Conservation (phyloP, 2,888 invertebrate genomes). For the Drosophila sordidula region DNA sequence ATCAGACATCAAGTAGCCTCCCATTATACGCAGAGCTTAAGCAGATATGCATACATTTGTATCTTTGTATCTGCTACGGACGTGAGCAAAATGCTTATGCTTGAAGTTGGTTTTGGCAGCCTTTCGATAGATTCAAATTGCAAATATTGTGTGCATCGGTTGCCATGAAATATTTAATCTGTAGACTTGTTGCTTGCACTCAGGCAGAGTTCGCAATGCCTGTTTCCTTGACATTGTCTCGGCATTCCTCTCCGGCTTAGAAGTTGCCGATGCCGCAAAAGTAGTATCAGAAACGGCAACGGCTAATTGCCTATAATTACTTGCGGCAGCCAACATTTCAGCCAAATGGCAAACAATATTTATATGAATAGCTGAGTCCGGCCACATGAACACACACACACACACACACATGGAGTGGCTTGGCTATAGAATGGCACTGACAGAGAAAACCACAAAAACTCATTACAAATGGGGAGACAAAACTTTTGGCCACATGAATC, state of each 20-base stretch:
- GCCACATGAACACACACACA: slow-evolving; percentile 6
- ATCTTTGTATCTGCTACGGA: slow-evolving; percentile 34
- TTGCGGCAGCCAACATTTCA: slow-evolving; percentile 41
- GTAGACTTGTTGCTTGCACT: background rate
- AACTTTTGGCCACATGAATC: slow-evolving; percentile 69
- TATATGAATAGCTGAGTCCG: slow-evolving; percentile 42
- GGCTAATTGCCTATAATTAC: slow-evolving; percentile 72
- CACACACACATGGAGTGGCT: slow-evolving; percentile 11
- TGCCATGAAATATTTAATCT: slow-evolving; percentile 29
- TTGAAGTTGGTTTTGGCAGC: slow-evolving; percentile 19
- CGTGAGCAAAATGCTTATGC: slow-evolving; percentile 65
- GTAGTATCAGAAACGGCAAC: slow-evolving; percentile 29
- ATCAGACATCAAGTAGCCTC: background rate
- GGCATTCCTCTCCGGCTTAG: slow-evolving; percentile 50
- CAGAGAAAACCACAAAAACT: slow-evolving; percentile 68
- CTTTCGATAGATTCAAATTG: slow-evolving; percentile 28
- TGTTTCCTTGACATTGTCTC: slow-evolving; percentile 55
- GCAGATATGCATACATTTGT: slow-evolving; percentile 24
- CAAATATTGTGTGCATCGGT: slow-evolving; percentile 15
- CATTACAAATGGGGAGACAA: slow-evolving; percentile 72
- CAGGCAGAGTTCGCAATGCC: slow-evolving; percentile 2
- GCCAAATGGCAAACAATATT: slow-evolving; percentile 53
- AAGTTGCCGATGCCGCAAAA: slow-evolving; percentile 51
- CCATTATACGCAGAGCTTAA: background rate
- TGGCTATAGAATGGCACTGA: slow-evolving; percentile 18